These are phyloP conservation scores for Lissocephala sabroskyi DNA, from an alignment of 2,888 invertebrate species.

Conservation along the genomic window DNA sequence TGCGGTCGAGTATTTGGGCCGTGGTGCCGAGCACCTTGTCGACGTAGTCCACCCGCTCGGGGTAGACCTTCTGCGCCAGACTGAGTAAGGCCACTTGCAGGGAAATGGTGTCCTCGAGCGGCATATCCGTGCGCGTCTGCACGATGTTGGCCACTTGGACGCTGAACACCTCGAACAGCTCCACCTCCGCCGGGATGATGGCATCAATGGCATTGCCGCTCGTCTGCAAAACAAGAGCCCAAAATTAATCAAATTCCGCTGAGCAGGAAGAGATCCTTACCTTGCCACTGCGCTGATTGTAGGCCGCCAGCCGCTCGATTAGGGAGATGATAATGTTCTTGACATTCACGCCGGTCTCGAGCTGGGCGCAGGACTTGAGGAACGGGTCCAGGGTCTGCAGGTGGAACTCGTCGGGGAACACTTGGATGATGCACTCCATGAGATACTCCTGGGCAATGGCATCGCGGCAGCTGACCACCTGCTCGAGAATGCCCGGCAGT, in stretches of 20 bases:
- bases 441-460: slow-evolving; percentile 99
- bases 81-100: slow-evolving; percentile 95
- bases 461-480: slow-evolving; percentile 98
- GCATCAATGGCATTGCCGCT: slow-evolving; percentile 74
- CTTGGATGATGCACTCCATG: slow-evolving; percentile 99
- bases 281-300: slow-evolving; percentile 83
- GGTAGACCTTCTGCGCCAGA: slow-evolving; percentile 96
- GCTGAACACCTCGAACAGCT: slow-evolving; percentile 98
- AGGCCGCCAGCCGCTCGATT: slow-evolving; percentile 91
- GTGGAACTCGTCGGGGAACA: slow-evolving; percentile 99
- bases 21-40: slow-evolving; percentile 95
- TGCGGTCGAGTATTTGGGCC: slow-evolving; percentile 89
- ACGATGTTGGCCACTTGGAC: slow-evolving; percentile 97
- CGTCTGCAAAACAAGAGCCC: slow-evolving; percentile 35
- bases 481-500: slow-evolving; percentile 96
- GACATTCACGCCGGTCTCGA: slow-evolving; percentile 96
- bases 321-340: slow-evolving; percentile 98
- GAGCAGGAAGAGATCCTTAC: slow-evolving; percentile 31
- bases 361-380: slow-evolving; percentile 95
- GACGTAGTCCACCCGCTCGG: slow-evolving; percentile 93
- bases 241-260: too few species aligned
- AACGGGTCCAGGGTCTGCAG: slow-evolving; percentile 95
- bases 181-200: slow-evolving; percentile 87
- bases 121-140: slow-evolving; percentile 94
- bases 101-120: slow-evolving; percentile 95